phyloP scores from a whole-genome alignment of 2,113 vertebrate species.

The Romanogobio albipinnatus region DNA sequence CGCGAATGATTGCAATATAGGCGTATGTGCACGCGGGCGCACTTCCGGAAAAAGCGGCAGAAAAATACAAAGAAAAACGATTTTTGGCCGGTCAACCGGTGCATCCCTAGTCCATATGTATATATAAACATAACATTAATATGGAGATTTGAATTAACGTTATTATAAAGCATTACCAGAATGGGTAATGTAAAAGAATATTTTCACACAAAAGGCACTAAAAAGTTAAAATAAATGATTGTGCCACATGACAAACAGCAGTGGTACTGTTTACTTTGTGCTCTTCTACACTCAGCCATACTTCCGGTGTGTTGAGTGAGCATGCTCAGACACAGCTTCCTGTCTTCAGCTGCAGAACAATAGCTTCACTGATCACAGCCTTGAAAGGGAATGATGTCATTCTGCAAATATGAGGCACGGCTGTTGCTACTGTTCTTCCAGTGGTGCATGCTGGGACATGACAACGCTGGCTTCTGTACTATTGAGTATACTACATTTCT shows the following conservation, averaged over 20 bases:
- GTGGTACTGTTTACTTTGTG: background rate
- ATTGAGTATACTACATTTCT: background rate
- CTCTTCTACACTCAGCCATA: slow-evolving; percentile 24
- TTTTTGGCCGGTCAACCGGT: too few species aligned
- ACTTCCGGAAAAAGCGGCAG: too few species aligned
- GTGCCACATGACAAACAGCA: background rate
- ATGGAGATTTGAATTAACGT: background rate
- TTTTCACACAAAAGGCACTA: background rate
- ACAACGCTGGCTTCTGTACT: slow-evolving; percentile 29
- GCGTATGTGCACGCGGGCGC: too few species aligned
- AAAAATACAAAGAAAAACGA: too few species aligned
- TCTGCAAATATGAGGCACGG: slow-evolving; percentile 67
- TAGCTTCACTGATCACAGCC: slow-evolving; percentile 63
- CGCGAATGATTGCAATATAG: too few species aligned
- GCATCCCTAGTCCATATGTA: background rate
- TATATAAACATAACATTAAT: background rate
- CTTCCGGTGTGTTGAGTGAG: slow-evolving; percentile 40
- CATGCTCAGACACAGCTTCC: slow-evolving; percentile 46
- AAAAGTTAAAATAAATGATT: background rate
- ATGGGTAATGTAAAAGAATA: background rate
- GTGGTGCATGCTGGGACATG: slow-evolving; percentile 74
- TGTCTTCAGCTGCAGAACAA: slow-evolving; percentile 65
- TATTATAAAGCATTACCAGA: background rate
- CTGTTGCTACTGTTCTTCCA: slow-evolving; percentile 45
- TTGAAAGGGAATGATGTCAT: slow-evolving; percentile 73